Evolutionary conservation across 2,797 vertebrate genomes (phyloP).

Genomic region (Micrastur ruficollis): DNA sequence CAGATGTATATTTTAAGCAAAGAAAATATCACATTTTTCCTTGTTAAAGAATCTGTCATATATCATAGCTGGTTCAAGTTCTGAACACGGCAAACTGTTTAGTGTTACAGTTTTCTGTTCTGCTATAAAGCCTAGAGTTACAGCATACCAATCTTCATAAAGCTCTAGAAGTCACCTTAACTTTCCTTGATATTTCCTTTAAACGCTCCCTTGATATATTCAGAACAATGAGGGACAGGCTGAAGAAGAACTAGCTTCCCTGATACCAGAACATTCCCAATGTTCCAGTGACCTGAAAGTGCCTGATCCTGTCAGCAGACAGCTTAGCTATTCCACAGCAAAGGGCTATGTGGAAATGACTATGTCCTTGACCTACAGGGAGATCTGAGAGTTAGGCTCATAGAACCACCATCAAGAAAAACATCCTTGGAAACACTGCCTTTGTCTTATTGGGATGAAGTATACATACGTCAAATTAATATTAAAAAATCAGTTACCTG

Average conservation of each 20-base stretch:
- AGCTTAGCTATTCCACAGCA: neutral
- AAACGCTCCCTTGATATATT: neutral
- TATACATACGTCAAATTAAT: neutral
- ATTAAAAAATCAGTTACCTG: neutral
- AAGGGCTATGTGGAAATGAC: neutral
- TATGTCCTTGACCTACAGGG: neutral
- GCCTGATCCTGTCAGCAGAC: neutral
- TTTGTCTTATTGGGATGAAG: neutral
- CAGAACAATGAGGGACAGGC: neutral
- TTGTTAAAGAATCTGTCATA: neutral
- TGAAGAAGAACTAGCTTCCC: neutral
- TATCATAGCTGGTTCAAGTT: neutral
- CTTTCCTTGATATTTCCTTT: neutral
- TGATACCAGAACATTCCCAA: neutral
- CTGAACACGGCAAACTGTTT: neutral
- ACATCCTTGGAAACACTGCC: neutral
- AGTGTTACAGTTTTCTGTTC: neutral
- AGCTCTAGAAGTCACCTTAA: neutral
- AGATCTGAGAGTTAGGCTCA: neutral
- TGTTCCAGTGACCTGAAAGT: conserved; percentile 2
- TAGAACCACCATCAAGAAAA: neutral
- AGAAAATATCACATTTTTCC: neutral
- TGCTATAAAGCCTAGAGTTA: neutral
- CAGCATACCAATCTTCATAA: neutral
- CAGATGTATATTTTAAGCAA: neutral